Evolutionary conservation across 2,888 invertebrate genomes (phyloP), one percentile per base, ranked within the genome.

Genomic region (Ochropleura leucogaster): DNA sequence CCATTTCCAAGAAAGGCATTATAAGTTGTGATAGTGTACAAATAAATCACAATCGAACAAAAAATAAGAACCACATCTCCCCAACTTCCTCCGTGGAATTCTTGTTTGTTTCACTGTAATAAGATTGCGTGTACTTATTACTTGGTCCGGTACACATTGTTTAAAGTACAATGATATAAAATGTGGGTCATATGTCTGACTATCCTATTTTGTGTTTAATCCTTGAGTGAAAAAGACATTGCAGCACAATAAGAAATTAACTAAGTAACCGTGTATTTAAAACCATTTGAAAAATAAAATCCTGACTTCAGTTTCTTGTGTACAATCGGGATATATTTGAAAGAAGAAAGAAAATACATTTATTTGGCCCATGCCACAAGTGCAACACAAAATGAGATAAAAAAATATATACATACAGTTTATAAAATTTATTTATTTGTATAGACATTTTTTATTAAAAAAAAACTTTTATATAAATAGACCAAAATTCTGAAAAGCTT

Each of bases 81-180:
- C 92, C 85, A 57, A n/a, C 47, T 75, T 91, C 90, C 93, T 81
- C 91, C 30, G 62, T 62, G 72, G 84, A 89, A 92, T 90, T 92
- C 91, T 90, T 90, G 79, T 87, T 91, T 91, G 93, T 87, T 89
- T 89, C 89, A 79, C 84, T 81, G 85, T 94, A 95, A 94, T 90
- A 92, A 93, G 93, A 94, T 92, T 92, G 92, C 84, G 85, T 88
- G 89, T 90, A 88, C 87, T 75, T 88, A 92, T 93, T 93, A 90
- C 90, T 81, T 89, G 92, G 85, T 86, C 84, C 89, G 87, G 87
- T 90, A 89, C 87, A 90, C 90, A 88, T 84, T 71, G 79, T 76
- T 82, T 73, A 68, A 71, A 80, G 53, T 49, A 30, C 46, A 80
- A 80, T 82, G 62, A 79, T 90, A 91, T 91, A 91, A 89, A 89